Percentiles rank a stretch among this genome's conserved stretches.
phyloP scores from a whole-genome alignment of 92 coral and sea anemone genomes.

The Galaxea fascicularis region DNA sequence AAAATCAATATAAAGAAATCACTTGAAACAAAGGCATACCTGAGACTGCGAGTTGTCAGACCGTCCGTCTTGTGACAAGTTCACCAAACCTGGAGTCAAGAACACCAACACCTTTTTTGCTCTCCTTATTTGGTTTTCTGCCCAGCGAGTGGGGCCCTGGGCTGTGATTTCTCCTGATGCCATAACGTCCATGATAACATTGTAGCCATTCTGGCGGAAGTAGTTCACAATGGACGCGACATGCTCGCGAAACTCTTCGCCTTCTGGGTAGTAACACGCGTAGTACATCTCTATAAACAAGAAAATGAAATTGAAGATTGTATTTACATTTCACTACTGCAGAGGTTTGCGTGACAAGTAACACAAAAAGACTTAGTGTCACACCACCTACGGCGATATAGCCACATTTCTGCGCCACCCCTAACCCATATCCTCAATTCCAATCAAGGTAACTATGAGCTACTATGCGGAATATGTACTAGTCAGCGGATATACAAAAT shows the following conservation, averaged over 20 bases:
- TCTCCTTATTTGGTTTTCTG: slow-evolving; percentile 39
- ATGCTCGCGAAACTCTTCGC: slow-evolving; percentile 1
- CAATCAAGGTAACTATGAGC: no score
- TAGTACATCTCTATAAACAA: slow-evolving; percentile 31
- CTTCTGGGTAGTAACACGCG: slow-evolving; percentile 45
- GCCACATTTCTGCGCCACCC: no score
- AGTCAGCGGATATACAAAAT: no score
- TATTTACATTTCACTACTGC: no score
- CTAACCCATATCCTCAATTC: no score
- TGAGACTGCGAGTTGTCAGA: slow-evolving; percentile 7
- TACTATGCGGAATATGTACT: no score
- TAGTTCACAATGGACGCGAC: slow-evolving; percentile 53
- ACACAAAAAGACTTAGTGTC: no score
- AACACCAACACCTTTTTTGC: slow-evolving; percentile 49
- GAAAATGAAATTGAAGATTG: neutral
- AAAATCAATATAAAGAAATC: neutral
- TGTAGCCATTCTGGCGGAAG: slow-evolving; percentile 52
- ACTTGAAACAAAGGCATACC: slow-evolving; percentile 10
- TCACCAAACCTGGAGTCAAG: slow-evolving; percentile 44
- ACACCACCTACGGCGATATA: no score
- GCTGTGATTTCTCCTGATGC: slow-evolving; percentile 39
- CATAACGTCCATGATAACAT: slow-evolving; percentile 54
- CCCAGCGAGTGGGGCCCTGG: slow-evolving; percentile 63
- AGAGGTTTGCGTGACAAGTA: no score
- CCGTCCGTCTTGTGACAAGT: slow-evolving; percentile 25